Base-by-base conservation (phyloP, 2,113 vertebrate species). In the Scatophagus argus region DNA sequence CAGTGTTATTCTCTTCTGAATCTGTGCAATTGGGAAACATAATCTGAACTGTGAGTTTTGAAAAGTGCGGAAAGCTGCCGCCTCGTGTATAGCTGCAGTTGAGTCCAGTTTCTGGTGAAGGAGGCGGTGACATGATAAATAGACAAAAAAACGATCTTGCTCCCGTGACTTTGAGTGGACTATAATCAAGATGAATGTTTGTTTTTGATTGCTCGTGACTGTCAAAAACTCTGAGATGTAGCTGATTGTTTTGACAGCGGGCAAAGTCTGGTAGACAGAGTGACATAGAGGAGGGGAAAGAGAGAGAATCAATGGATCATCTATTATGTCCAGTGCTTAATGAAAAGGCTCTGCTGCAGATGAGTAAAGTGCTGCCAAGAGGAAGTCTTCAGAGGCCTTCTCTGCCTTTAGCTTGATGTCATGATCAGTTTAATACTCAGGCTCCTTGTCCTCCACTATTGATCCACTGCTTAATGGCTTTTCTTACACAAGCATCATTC, bases 121-220 rank as follows among this genome's bases (percentile, higher is more conserved):
- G 12, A 47, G 79, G 79, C 27, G 69, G 62, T 1, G 77, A 85
- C 82, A 76, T 89, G 87, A 90, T 79, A 64, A 84, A 89, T 87
- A 36, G 84, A 88, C 84, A 79, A 64, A 79, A 64, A 86, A 85
- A 36, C 32, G 27, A 77, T 66, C 72, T 67, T 74, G 76, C 82
- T 79, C 74, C 56, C 23, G 29, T 72, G 66, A 74, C 73, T 84
- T 16, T 68, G 77, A 90, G 89, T 88, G 86, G 85, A 87, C 82
- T 60, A 78, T 88, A 91, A 93, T 90, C 74, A 89, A 88, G 88
- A 92, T 70, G 19, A 88, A 91, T 90, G 87, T 82, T 85, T 83
- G 71, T 39, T 79, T 88, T 71, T 83, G 84, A 90, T 88, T n/a
- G 77, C 83, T 55, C 12, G 8, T 68, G 23, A 74, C 82, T 65